Base-by-base conservation (phyloP, 2,888 invertebrate species). In the Eristalis intricaria region DNA sequence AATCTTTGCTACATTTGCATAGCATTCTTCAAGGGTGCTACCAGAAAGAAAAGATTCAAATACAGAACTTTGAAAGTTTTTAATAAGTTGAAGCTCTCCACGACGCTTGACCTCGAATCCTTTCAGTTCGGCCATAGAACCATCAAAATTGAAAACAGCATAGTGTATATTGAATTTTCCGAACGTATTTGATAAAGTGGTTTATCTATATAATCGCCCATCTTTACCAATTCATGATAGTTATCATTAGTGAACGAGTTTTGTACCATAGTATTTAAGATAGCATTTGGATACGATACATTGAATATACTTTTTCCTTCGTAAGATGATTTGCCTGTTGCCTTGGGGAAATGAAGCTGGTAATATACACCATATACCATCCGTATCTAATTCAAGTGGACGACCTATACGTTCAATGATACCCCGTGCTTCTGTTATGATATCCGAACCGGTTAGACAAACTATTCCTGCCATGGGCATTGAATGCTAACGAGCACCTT, bases 381-480 rank as follows among this genome's bases (percentile, higher is more conserved):
- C 99, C 0, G 99, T 99, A 92, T 99, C 99, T 89, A 99, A 93
- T 92, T 99, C 99, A 79, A 99, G 94, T 0, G 99, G 99, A 0
- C 99, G 94, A 0, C 99, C 98, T 65, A 96, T 94, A 90, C 98
- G 96, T 93, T 99, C 99, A 75, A 99, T 97, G 84, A 99, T 97
- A 94, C 99, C 98, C 65, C 99, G 94, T 0, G 99, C 99, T 91
- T 96, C 96, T 93, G 96, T 98, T 90, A 99, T 99, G 89, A 99
- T 99, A 91, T 97, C 96, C 0, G 99, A 99, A 0, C 99, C 99
- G 0, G 99, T 99, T 91, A 97, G 96, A 92, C 99, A 99, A 19
- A 99, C 99, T 90, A 99, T 98, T 1, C 99, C 99, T 0, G 99
- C 99, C 99, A 99, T 99, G 93, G 99, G 99, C 99, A 99, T 99